Conservation (phyloP, 2,888 invertebrate genomes). For the Acrobasis repandana region DNA sequence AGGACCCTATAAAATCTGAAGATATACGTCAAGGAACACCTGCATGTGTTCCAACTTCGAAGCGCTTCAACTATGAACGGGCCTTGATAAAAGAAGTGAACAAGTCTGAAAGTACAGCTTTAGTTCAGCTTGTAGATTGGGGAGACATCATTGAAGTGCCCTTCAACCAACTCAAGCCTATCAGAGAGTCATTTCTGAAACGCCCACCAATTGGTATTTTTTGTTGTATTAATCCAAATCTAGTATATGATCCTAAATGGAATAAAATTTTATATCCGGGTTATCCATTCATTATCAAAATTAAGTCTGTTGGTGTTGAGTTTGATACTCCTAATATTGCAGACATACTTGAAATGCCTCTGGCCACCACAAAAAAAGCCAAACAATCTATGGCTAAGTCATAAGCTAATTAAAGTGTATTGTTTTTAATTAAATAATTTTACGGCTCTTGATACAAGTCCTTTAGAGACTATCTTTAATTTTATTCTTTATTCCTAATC, state of each 20-base stretch:
- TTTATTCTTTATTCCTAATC: too few species aligned
- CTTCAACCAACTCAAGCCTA: constrained; percentile 33
- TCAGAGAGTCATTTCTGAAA: constrained; percentile 25
- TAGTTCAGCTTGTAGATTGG: constrained; percentile 41
- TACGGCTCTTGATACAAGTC: too few species aligned
- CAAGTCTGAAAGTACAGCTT: constrained; percentile 28
- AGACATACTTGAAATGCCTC: neutral
- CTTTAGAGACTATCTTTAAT: too few species aligned
- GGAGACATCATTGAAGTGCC: constrained; percentile 36
- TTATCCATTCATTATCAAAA: constrained; percentile 28
- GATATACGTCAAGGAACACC: constrained; percentile 34
- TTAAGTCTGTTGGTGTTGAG: constrained; percentile 25
- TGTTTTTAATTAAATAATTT: too few species aligned
- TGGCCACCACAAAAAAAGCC: too few species aligned
- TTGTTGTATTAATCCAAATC: constrained; percentile 25
- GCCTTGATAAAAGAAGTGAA: constrained; percentile 37
- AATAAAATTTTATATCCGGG: constrained; percentile 29
- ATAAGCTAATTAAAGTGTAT: too few species aligned
- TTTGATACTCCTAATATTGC: constrained; percentile 26
- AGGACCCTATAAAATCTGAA: constrained; percentile 23
- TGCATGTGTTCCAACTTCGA: constrained; percentile 32
- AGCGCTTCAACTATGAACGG: constrained; percentile 37
- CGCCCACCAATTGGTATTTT: constrained; percentile 26
- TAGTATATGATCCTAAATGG: constrained; percentile 25
- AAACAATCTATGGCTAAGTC: too few species aligned